These are phyloP conservation scores for Rhagophthalmus giganteus DNA, from an alignment of 2,888 invertebrate genomes.

Conservation along the genomic window DNA sequence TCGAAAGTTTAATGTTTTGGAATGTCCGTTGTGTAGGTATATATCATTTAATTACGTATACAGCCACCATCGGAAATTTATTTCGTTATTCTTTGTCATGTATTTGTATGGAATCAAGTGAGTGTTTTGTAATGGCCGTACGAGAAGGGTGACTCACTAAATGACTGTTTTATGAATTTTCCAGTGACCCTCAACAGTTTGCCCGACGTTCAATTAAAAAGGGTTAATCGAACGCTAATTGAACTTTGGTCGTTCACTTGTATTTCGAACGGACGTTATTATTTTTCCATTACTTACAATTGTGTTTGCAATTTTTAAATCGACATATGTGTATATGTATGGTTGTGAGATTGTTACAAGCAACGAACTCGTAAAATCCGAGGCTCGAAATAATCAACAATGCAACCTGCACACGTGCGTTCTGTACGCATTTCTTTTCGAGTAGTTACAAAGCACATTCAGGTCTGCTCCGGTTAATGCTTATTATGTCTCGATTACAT, in stretches of 20 bases:
- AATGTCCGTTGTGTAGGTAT: slow-evolving; percentile 39
- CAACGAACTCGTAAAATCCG: slow-evolving; percentile 3
- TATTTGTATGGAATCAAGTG: slow-evolving; percentile 35
- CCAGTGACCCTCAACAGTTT: slow-evolving; percentile 27
- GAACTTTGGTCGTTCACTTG: not conserved
- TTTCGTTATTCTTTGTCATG: slow-evolving; percentile 35
- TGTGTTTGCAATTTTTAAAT: too few relatives aligned
- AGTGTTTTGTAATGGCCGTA: slow-evolving; percentile 30
- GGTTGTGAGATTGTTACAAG: not conserved
- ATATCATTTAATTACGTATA: slow-evolving; percentile 35
- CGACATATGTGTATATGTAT: not conserved
- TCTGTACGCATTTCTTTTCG: slow-evolving; percentile 17
- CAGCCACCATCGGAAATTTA: slow-evolving; percentile 29
- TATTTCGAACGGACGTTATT: too few relatives aligned
- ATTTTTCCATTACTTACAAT: too few relatives aligned
- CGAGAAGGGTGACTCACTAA: slow-evolving; percentile 37
- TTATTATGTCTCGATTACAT: slow-evolving; percentile 33
- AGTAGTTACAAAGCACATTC: slow-evolving; percentile 18
- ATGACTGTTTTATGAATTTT: slow-evolving; percentile 31
- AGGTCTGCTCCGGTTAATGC: slow-evolving; percentile 26
- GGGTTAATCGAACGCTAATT: too few relatives aligned
- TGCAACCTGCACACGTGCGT: slow-evolving; percentile 31
- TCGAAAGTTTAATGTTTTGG: slow-evolving; percentile 40
- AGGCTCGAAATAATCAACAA: slow-evolving; percentile 14
- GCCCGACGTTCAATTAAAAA: slow-evolving; percentile 9